A percentile compares a stretch with the other conserved stretches of the same genome.
These are phyloP conservation scores for Drosophila murphyi DNA, from an alignment of 1,140 invertebrate genomes.

Conservation along the genomic window DNA sequence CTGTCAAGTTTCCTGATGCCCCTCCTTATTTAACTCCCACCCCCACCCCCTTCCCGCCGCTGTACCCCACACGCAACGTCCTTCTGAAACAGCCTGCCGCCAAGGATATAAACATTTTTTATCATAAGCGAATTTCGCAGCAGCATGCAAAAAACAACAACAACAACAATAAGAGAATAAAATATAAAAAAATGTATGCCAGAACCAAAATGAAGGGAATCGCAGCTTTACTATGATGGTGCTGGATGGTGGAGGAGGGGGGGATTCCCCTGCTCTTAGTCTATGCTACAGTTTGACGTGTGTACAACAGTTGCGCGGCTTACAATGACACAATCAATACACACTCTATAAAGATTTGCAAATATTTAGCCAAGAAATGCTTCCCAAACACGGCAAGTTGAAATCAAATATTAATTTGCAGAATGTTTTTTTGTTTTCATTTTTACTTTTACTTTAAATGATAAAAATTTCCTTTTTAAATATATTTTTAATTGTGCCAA, in stretches of 20 bases:
- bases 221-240: conserved; percentile 24
- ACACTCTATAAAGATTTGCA: conserved; percentile 15
- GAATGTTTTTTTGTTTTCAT: too few relatives aligned
- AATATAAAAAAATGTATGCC: conserved; percentile 42
- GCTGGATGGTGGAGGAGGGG: not conserved
- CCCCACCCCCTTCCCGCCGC: not conserved
- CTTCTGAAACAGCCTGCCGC: conserved; percentile 29
- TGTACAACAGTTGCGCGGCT: conserved; percentile 20
- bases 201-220: conserved; percentile 28
- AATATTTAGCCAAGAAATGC: not conserved
- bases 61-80: not conserved
- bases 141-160: conserved; percentile 42
- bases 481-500: too few relatives aligned
- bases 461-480: too few relatives aligned
- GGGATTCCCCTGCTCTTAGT: not conserved
- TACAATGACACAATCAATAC: conserved; percentile 3
- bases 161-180: conserved; percentile 29
- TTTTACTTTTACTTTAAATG: too few relatives aligned
- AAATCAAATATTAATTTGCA: not conserved
- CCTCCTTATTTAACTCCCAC: not conserved
- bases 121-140: conserved; percentile 56
- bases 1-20: conserved; percentile 81
- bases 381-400: not conserved
- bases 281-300: not conserved
- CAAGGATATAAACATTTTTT: conserved; percentile 77